Conservation (phyloP, 2,888 invertebrate genomes). For the Philhelius pedissequus region DNA sequence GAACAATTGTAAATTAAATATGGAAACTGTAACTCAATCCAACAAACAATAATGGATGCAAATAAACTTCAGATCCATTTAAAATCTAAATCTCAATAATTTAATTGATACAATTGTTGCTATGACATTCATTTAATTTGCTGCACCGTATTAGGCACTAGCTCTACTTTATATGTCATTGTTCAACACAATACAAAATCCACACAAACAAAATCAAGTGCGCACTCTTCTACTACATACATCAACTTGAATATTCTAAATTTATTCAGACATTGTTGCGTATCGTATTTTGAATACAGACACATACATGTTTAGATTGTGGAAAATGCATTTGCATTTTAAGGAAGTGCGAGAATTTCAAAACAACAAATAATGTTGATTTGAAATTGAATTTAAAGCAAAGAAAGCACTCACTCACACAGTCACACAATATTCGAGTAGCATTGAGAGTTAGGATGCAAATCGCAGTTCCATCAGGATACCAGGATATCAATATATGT, state of each 20-base stretch:
- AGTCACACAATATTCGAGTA: background rate
- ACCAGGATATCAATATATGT: too few relatives aligned
- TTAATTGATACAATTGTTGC: constrained; percentile 1
- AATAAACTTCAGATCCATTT: background rate
- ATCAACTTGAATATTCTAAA: constrained; percentile 16
- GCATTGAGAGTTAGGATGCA: too few relatives aligned
- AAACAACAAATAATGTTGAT: constrained; percentile 58
- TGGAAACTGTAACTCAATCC: background rate
- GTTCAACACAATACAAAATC: constrained; percentile 38
- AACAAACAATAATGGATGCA: background rate
- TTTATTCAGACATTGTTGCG: background rate
- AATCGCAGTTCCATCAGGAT: constrained; percentile 17
- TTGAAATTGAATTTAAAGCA: constrained; percentile 55
- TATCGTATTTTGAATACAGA: background rate
- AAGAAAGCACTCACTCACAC: constrained; percentile 21
- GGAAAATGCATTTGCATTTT: constrained; percentile 54
- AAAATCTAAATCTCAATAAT: background rate
- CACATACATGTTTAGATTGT: background rate
- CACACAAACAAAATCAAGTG: constrained; percentile 36
- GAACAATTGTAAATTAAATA: background rate
- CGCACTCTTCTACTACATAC: background rate
- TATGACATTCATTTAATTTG: background rate
- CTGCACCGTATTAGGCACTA: background rate
- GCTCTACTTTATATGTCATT: constrained; percentile 7
- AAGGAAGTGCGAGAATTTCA: constrained; percentile 53